Evolutionary conservation across 37 sponge, comb jelly and placozoan genomes (phyloP), one percentile per base, ranked within the genome.

Genomic region (Tethya wilhelma): DNA sequence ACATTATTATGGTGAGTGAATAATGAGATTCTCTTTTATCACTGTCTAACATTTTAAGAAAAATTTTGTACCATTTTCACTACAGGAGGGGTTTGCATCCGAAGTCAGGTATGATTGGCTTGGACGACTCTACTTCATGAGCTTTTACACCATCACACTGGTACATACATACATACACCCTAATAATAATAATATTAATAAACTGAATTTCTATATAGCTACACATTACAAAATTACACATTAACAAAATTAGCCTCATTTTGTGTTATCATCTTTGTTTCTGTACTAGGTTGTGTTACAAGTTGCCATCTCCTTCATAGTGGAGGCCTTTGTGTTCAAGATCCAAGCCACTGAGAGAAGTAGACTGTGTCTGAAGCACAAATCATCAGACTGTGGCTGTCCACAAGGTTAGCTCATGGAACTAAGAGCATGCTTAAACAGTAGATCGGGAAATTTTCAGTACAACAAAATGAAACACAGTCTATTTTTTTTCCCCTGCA

Each of bases 251-350:
- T 49, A 14, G 53, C 53, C 9, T 49, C 53, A 49, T 49, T 9
- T 9, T 9, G 53, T 14, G 53, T 49, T 49, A 9, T 49, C 14
- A 14, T 49, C 53, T 14, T 9, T 9, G 14, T 49, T 19, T 49
- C 14, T 9, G 14, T 12, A 42, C 14, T 59, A 89, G 83, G 56
- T 91, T 14, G 74, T 89, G 26, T 55, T 93, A n/a, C 82, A 73
- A 37, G 85, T 93, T 17, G 83, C 71, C 36, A 86, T 89, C 12
- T 40, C 89, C 26, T 93, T 84, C 70, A 93, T 93, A n/a, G 65
- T 93, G 58, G 94, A 93, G 29, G 81, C 87, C 38, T 94, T 94
- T 83, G 80, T 86, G 44, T 70, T 75, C 36, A 70, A 70, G 29
- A 70, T 70, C 25, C 25, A 70, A 45, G 71, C 71, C 26, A 41